A percentile compares a stretch with the other conserved stretches of the same genome.
Evolutionary conservation across 2,113 vertebrate genomes (phyloP).

Genomic region (Hypanus sabinus): DNA sequence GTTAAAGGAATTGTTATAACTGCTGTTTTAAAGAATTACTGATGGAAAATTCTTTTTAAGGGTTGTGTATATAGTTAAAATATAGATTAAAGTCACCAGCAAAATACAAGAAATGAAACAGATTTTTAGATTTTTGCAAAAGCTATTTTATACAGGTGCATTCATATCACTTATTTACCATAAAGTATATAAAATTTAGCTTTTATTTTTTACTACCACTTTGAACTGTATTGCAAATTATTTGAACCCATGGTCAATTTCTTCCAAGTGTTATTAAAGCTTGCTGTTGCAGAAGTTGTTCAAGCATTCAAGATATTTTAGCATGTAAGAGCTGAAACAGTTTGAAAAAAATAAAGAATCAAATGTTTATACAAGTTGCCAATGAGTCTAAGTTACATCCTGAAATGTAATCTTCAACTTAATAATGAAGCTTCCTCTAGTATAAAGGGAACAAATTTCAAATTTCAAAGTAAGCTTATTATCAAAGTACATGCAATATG

Average conservation of each 20-base stretch:
- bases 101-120: constrained; percentile 2
- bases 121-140: constrained; percentile 23
- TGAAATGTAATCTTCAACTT: not conserved
- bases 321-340: constrained; percentile 35
- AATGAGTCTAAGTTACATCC: not conserved
- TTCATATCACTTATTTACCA: constrained; percentile 26
- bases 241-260: not conserved
- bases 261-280: constrained; percentile 25
- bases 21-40: constrained; percentile 3
- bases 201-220: constrained; percentile 33
- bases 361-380: not conserved
- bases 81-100: constrained; percentile 24
- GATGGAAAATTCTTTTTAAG: constrained; percentile 26
- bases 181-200: constrained; percentile 20
- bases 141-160: constrained; percentile 33
- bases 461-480: no score
- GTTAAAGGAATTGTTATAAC: not conserved
- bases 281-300: not conserved
- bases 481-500: no score
- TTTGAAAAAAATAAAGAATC: constrained; percentile 33
- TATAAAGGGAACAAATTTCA: not conserved
- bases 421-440: not conserved
- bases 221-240: constrained; percentile 33
- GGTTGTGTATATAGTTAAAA: constrained; percentile 34
- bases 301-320: constrained; percentile 26